A percentile compares a stretch with the other conserved stretches of the same genome.
Evolutionary conservation across 2,888 invertebrate genomes (phyloP).

Genomic region (Acanthopleura granulata): DNA sequence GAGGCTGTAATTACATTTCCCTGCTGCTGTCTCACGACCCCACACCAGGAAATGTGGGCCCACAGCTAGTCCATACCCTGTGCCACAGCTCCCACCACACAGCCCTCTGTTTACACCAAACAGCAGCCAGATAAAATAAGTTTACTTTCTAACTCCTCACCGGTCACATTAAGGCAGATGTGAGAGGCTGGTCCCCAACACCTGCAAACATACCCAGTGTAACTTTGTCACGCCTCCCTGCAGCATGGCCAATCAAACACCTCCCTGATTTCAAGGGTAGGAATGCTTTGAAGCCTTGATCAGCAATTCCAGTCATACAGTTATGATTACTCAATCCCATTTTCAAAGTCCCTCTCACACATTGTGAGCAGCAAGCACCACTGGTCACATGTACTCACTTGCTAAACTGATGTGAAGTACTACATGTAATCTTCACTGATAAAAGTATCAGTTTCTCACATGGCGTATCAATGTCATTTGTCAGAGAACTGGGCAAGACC

Average conservation of each 20-base stretch:
- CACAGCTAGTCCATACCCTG: neutral
- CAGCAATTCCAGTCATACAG: neutral
- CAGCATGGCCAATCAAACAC: neutral
- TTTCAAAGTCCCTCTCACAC: too few species aligned
- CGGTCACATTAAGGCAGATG: slow-evolving; percentile 6
- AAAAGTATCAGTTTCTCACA: too few species aligned
- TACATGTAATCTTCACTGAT: too few species aligned
- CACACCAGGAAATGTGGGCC: neutral
- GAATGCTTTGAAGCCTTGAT: neutral
- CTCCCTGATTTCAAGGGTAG: neutral
- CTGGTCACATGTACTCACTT: too few species aligned
- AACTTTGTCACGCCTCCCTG: slow-evolving; percentile 10
- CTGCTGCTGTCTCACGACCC: neutral
- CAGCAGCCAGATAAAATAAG: neutral
- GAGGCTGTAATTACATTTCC: neutral
- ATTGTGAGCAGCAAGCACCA: too few species aligned
- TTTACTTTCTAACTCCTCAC: neutral
- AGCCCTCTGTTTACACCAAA: neutral
- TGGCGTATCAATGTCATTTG: too few species aligned
- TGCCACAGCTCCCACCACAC: neutral
- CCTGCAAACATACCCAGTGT: neutral
- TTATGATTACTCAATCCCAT: neutral
- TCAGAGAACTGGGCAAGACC: too few species aligned
- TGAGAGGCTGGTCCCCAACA: neutral
- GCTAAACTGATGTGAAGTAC: too few species aligned